Base-by-base conservation (phyloP, 1,140 invertebrate genomes). In the Aradophagus sp. region DNA sequence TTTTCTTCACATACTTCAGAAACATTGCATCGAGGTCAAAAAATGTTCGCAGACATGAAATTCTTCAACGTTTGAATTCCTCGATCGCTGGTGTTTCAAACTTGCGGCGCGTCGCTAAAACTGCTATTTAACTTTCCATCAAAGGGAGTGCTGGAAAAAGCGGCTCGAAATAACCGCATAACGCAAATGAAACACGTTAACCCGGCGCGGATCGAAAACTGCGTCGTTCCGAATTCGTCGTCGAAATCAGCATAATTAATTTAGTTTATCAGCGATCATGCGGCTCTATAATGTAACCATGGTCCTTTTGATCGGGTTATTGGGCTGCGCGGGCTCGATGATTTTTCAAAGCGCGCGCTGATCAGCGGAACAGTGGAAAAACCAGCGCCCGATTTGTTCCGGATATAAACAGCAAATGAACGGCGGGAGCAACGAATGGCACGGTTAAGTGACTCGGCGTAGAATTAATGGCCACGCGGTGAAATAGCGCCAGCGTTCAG, bases 341-440 rank as follows among this genome's bases (percentile, higher is more conserved):
- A 58, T 63, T 70, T 70, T 63, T 70, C 36, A 63, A 58, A 70
- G 67, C 38, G 35, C 26, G 20, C 29, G 52, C 34, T 47, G 29
- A 63, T 58, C 59, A 45, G 45, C 27, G 19, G 19, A 50, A 52
- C 12, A 27, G 12, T 47, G 14, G 31, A 63, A 71, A 71, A 63
- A 71, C 67, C 59, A 65, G 53, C 42, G 59, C 11, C n/a, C 67
- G 45, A 59, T 63, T 63, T 63, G 59, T 71, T 71, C 67, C 53
- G 59, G 52, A 71, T 63, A 71, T 63, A 71, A 63, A 71, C 53
- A 63, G 58, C 47, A 59, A 71, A 71, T 63, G 59, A 71, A 71
- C 59, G 45, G 67, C 47, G 39, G 47, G 35, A 44, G 31, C 67
- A 63, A 59, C 53, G 59, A 71, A 71, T 50, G 67, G 32, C 47